Evolutionary conservation across 2,888 invertebrate genomes (phyloP).

Genomic region (Oegoconia quadripuncta): DNA sequence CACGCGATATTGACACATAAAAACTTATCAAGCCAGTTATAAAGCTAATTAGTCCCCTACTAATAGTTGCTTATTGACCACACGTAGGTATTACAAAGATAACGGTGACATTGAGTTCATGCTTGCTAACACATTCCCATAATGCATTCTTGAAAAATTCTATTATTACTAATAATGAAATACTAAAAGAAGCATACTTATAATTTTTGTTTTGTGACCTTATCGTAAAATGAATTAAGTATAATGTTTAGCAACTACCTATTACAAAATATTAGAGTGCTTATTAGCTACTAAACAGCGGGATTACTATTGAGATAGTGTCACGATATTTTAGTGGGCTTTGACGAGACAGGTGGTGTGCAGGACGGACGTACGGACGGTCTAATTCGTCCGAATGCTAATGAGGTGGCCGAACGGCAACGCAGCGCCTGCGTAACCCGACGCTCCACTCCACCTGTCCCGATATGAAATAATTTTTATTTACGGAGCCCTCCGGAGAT

Average conservation of each 20-base stretch:
- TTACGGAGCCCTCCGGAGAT: conserved; percentile 67
- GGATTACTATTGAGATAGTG: conserved; percentile 61
- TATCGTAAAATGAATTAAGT: not conserved
- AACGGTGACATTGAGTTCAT: conserved; percentile 37
- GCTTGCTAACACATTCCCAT: conserved; percentile 23
- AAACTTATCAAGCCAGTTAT: conserved; percentile 62
- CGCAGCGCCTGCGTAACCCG: conserved; percentile 52
- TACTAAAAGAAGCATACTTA: not conserved
- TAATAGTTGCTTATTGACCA: conserved; percentile 57
- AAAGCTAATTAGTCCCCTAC: conserved; percentile 57
- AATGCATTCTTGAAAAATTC: conserved; percentile 20
- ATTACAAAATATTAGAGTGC: conserved; percentile 28
- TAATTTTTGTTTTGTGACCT: not conserved
- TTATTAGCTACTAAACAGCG: conserved; percentile 49
- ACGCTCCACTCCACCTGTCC: conserved; percentile 72
- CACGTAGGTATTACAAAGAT: conserved; percentile 36
- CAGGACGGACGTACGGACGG: conserved; percentile 47
- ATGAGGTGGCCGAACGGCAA: conserved; percentile 34
- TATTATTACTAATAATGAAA: too few relatives aligned
- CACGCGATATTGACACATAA: conserved; percentile 63
- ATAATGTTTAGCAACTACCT: not conserved
- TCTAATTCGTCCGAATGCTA: conserved; percentile 68
- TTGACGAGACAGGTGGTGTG: conserved; percentile 60
- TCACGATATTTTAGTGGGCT: conserved; percentile 45
- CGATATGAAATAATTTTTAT: conserved; percentile 69